These are phyloP conservation scores for Rallus crepitans DNA, from an alignment of 2,797 vertebrate species.

Conservation along the genomic window DNA sequence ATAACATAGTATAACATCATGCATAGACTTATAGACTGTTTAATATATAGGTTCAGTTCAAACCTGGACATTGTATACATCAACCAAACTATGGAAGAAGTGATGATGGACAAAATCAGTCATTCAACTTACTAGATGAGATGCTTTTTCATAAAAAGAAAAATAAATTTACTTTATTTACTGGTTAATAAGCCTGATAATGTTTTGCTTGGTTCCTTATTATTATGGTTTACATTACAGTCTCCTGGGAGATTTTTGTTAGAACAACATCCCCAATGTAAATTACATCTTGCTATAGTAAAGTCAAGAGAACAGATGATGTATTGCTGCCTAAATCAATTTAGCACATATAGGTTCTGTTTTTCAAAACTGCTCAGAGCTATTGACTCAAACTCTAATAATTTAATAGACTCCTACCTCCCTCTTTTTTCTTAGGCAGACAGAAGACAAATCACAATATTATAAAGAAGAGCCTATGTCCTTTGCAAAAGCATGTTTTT, in stretches of 20 bases:
- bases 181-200: neutral
- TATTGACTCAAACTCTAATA: neutral
- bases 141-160: neutral
- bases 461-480: neutral
- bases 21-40: neutral
- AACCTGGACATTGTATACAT: neutral
- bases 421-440: neutral
- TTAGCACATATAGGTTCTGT: neutral
- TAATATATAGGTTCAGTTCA: neutral
- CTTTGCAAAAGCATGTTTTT: neutral
- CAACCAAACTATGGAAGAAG: neutral
- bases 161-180: neutral
- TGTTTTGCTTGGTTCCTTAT: neutral
- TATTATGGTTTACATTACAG: neutral
- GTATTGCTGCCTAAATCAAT: slow-evolving; percentile 3
- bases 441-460: neutral
- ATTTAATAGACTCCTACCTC: neutral
- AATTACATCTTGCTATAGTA: slow-evolving; percentile 26
- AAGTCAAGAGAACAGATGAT: slow-evolving; percentile 19
- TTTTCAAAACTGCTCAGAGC: neutral
- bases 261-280: neutral
- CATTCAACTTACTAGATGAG: neutral
- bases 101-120: neutral
- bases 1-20: neutral
- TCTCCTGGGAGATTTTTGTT: neutral